Evolutionary conservation across 2,888 invertebrate genomes (phyloP).

Genomic region (Hypomecis atomaria): DNA sequence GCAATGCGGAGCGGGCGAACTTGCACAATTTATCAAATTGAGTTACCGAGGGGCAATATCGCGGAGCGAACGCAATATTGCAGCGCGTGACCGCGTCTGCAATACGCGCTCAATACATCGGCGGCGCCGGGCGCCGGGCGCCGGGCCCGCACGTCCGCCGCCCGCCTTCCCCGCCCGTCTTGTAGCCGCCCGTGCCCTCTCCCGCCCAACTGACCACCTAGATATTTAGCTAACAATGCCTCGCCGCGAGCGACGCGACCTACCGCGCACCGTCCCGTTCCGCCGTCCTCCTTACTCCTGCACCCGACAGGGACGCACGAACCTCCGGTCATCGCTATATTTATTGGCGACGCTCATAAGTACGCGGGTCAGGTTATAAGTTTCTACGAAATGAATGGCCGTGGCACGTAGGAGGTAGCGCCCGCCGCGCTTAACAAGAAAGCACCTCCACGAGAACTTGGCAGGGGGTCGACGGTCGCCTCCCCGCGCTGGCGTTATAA

Average conservation of each 20-base stretch:
- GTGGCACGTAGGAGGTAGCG: constrained; percentile 81
- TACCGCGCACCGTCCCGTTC: constrained; percentile 69
- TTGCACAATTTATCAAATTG: constrained; percentile 84
- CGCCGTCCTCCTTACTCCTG: constrained; percentile 46
- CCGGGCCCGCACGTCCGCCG: constrained; percentile 74
- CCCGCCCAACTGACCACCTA: constrained; percentile 82
- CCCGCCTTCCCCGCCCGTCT: constrained; percentile 67
- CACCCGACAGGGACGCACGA: constrained; percentile 69
- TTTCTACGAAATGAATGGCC: constrained; percentile 83
- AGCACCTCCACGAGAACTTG: constrained; percentile 79
- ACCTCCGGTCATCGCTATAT: constrained; percentile 83
- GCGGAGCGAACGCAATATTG: constrained; percentile 83
- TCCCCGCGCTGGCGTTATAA: constrained; percentile 77
- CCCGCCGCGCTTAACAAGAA: constrained; percentile 78
- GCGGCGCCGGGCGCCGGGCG: constrained; percentile 74
- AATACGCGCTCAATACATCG: constrained; percentile 85
- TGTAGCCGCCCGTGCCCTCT: constrained; percentile 63
- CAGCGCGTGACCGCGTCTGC: constrained; percentile 85
- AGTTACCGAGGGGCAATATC: constrained; percentile 84
- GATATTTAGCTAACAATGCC: constrained; percentile 85
- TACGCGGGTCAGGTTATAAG: constrained; percentile 85
- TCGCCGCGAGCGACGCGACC: constrained; percentile 69
- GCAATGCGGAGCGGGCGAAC: constrained; percentile 74
- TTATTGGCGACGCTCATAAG: constrained; percentile 85
- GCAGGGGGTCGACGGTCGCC: constrained; percentile 58